Conservation (phyloP, 2,113 vertebrate species). For the Oriolus oriolus region DNA sequence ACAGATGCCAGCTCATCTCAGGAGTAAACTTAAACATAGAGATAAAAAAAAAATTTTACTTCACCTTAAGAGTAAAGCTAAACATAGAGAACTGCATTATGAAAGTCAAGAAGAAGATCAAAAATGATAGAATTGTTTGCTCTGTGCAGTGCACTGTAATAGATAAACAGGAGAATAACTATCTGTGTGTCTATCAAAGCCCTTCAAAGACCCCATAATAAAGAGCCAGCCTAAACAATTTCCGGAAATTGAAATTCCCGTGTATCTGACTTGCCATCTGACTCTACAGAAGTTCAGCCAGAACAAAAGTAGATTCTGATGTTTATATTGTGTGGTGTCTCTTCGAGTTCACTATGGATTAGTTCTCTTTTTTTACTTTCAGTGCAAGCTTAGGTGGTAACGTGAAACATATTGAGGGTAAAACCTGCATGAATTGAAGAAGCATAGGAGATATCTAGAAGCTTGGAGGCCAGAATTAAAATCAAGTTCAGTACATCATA, state of each 20-base stretch:
- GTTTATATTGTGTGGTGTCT: neutral
- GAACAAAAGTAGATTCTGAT: neutral
- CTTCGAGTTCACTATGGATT: constrained; percentile 4
- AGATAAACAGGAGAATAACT: neutral
- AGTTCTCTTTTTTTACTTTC: neutral
- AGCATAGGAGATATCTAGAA: neutral
- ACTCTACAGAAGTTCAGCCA: neutral
- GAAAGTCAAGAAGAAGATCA: neutral
- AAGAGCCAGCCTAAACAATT: neutral
- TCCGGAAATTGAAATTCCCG: neutral
- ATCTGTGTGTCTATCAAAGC: neutral
- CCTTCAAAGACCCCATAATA: neutral
- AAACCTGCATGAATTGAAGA: neutral
- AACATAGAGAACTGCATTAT: neutral
- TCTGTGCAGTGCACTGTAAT: neutral
- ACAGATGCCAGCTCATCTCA: neutral
- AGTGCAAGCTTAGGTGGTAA: neutral
- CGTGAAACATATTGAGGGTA: neutral
- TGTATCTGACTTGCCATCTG: constrained; percentile 5
- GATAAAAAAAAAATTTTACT: neutral
- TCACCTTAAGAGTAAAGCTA: neutral
- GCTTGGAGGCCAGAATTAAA: neutral
- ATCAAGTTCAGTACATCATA: neutral
- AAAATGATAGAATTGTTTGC: neutral
- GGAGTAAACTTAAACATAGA: neutral